Evolutionary conservation across 2,113 vertebrate genomes (phyloP).

Genomic region (Lagopus leucura): DNA sequence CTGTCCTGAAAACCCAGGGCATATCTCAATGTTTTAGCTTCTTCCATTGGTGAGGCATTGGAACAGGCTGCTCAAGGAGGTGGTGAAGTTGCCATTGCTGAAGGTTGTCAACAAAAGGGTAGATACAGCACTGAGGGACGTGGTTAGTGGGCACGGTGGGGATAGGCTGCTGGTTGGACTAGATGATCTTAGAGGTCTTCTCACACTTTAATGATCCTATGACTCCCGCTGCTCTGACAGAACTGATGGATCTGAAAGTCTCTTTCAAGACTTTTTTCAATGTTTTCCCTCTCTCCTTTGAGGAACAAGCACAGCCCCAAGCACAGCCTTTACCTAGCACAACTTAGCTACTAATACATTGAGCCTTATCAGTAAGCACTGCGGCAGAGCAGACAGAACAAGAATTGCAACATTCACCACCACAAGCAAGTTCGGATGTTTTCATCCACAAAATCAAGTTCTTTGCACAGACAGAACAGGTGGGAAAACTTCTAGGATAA

Average conservation of each 20-base stretch:
- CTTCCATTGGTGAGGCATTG: background rate
- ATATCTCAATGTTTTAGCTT: background rate
- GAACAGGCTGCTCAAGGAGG: too few relatives aligned
- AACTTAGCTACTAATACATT: background rate
- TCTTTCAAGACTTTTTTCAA: background rate
- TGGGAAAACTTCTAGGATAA: background rate
- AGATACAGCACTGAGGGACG: too few relatives aligned
- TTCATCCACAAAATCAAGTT: background rate
- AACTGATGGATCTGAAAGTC: too few relatives aligned
- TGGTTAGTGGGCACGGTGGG: too few relatives aligned
- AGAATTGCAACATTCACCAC: rapidly evolving
- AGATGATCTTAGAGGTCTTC: too few relatives aligned
- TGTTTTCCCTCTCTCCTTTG: background rate
- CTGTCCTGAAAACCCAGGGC: background rate
- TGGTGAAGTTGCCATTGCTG: too few relatives aligned
- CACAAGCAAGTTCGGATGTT: background rate
- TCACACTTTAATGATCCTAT: too few relatives aligned
- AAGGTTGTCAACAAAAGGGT: too few relatives aligned
- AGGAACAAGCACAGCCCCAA: background rate
- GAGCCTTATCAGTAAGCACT: background rate
- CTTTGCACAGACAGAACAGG: background rate
- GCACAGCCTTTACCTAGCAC: background rate
- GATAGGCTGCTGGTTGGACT: too few relatives aligned
- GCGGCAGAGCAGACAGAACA: background rate
- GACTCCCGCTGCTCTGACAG: background rate